Conservation (phyloP, 2,888 invertebrate genomes). For the Clanis bilineata region DNA sequence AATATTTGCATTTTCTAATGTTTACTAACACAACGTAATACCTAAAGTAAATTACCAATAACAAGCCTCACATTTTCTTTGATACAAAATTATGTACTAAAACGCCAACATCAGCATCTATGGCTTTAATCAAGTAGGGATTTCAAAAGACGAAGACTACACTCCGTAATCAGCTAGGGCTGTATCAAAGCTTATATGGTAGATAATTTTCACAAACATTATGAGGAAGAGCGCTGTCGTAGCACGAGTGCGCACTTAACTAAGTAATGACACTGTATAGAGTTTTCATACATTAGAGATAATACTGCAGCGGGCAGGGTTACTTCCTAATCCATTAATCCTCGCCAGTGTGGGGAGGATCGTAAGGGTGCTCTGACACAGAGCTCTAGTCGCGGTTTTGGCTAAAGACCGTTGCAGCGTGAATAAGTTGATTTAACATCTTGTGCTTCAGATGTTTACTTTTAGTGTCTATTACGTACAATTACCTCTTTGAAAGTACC, state of each 20-base stretch:
- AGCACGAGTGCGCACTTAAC: slow-evolving; percentile 1
- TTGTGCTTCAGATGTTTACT: neutral
- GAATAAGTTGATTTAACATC: neutral
- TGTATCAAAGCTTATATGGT: neutral
- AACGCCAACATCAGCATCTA: neutral
- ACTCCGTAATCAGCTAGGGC: neutral
- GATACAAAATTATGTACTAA: neutral
- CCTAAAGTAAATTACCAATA: too few species aligned
- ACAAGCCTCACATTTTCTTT: neutral
- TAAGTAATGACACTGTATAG: slow-evolving; percentile 5
- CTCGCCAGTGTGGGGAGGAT: slow-evolving; percentile 18
- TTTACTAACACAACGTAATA: too few species aligned
- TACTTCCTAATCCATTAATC: slow-evolving; percentile 25
- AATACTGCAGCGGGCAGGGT: slow-evolving; percentile 20
- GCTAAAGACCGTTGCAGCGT: neutral
- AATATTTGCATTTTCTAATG: too few species aligned
- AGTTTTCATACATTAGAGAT: slow-evolving; percentile 13
- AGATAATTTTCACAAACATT: slow-evolving; percentile 13
- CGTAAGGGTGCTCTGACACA: slow-evolving; percentile 15
- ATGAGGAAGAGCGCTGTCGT: neutral
- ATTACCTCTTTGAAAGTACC: too few species aligned
- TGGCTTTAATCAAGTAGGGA: neutral
- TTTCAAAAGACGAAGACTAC: neutral
- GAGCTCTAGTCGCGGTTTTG: slow-evolving; percentile 14
- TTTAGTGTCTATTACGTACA: neutral